phyloP scores from a whole-genome alignment of 2,888 invertebrate genomes.

The Mimumesa dahlbomi region DNA sequence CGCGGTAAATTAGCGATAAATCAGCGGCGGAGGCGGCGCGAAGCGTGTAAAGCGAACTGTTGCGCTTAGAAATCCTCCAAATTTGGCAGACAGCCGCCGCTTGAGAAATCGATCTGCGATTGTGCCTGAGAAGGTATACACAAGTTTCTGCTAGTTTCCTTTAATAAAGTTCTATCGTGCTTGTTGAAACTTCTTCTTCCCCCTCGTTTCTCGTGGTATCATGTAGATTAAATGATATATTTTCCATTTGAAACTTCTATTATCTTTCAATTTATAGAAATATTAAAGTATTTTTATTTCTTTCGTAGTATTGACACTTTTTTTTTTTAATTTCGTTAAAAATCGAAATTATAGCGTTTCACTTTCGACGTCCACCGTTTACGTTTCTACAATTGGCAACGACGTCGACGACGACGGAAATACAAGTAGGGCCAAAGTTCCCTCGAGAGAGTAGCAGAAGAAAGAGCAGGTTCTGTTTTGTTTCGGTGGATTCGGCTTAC shows the following conservation, averaged over 20 bases:
- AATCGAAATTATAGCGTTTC: conserved; percentile 42
- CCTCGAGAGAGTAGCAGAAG: conserved; percentile 28
- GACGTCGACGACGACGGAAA: no score
- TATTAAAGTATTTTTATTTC: no score
- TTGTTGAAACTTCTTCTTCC: no score
- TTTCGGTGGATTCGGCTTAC: conserved; percentile 63
- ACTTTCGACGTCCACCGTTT: conserved; percentile 62
- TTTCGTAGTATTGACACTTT: no score
- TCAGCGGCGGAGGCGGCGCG: conserved; percentile 49
- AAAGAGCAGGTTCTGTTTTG: conserved; percentile 65
- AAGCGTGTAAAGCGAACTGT: conserved; percentile 23
- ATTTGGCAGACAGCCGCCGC: conserved; percentile 51
- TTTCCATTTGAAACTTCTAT: no score
- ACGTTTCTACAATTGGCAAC: conserved; percentile 24
- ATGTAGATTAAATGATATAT: no score
- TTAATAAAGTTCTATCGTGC: no score
- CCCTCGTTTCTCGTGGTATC: no score
- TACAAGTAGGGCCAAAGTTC: conserved; percentile 32
- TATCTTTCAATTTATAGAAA: no score
- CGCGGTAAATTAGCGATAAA: conserved; percentile 58
- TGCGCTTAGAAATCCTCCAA: conserved; percentile 56
- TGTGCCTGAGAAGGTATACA: conserved; percentile 5
- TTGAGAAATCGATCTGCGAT: conserved; percentile 18
- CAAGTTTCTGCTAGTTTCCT: no score
- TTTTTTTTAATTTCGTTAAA: no score